Conservation (phyloP, 2,797 vertebrate species). For the Morus bassanus region DNA sequence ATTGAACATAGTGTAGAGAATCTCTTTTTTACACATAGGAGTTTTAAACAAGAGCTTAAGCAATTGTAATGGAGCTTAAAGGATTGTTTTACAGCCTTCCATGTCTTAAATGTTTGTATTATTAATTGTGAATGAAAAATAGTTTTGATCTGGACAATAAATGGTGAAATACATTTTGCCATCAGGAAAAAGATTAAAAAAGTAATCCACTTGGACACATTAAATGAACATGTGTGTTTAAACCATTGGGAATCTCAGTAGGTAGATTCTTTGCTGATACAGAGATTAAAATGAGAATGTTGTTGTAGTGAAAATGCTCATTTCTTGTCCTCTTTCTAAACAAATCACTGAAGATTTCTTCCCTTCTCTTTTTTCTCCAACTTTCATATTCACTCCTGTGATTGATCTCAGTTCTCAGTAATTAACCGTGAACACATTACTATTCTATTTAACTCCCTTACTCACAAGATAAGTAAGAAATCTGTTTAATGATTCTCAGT, state of each 20-base stretch:
- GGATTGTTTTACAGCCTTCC: background rate
- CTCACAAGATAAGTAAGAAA: constrained; percentile 9
- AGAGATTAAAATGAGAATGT: background rate
- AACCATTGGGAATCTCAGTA: background rate
- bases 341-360: background rate
- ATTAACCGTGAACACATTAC: constrained; percentile 18
- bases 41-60: background rate
- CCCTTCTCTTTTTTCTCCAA: background rate
- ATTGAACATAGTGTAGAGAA: background rate
- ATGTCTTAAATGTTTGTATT: background rate
- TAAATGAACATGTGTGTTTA: background rate
- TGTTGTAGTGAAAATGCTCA: background rate
- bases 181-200: background rate
- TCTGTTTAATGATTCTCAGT: background rate
- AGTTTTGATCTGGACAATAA: background rate
- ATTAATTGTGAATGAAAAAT: background rate
- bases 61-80: background rate
- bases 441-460: constrained; percentile 42
- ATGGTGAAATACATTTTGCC: background rate
- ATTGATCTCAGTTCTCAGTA: background rate
- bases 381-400: background rate
- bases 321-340: background rate
- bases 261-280: background rate
- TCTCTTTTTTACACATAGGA: background rate
- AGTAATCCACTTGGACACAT: background rate